A percentile compares a stretch with the other conserved stretches of the same genome.
Conservation (phyloP, 23 tunicate genomes). For the Ascidia mentula region DNA sequence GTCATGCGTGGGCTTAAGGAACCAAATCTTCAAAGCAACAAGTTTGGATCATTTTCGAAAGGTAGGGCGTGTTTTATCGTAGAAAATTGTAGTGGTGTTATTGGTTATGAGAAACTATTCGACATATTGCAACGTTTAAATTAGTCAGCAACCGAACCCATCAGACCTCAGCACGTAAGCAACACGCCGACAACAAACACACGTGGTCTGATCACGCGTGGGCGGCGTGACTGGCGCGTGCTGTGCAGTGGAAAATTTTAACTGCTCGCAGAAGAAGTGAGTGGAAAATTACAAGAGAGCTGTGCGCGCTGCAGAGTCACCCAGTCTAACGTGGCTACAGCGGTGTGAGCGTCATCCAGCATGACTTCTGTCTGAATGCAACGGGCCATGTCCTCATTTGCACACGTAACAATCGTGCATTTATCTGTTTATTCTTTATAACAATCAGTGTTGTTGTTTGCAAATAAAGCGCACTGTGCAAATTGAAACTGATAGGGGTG, state of each 20-base stretch:
- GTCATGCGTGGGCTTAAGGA: no score
- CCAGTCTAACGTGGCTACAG: not conserved
- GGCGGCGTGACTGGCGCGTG: slow-evolving; percentile 13
- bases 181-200: slow-evolving; percentile 20
- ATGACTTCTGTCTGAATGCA: not conserved
- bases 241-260: slow-evolving; percentile 27
- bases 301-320: not conserved
- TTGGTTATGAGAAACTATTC: no score
- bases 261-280: not conserved
- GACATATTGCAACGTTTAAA: no score
- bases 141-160: no score
- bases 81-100: no score
- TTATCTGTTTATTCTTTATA: not conserved
- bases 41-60: no score
- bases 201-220: slow-evolving; percentile 1
- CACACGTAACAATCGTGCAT: not conserved
- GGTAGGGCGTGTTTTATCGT: no score
- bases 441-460: not conserved
- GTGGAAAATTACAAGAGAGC: slow-evolving; percentile 4
- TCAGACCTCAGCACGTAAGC: no score
- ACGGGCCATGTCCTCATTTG: not conserved
- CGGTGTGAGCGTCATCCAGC: not conserved
- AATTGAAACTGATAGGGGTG: no score
- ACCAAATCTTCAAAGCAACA: no score
- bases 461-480: no score